These are phyloP conservation scores for Araneus ventricosus DNA, from an alignment of 1,140 invertebrate species.

Conservation along the genomic window DNA sequence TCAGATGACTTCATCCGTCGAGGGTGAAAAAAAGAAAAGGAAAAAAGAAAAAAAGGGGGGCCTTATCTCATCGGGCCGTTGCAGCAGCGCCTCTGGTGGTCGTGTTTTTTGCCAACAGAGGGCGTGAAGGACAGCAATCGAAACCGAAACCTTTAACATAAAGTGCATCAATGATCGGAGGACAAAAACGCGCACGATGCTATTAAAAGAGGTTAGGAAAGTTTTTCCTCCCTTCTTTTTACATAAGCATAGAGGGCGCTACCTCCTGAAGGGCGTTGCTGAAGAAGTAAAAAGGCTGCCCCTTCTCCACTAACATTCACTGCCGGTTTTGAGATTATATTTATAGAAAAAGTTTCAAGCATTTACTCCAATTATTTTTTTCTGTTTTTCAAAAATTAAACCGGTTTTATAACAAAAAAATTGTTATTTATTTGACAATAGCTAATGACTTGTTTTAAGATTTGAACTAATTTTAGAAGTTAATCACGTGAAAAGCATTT, in stretches of 20 bases:
- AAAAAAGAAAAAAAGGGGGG: background rate
- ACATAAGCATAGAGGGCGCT: slow-evolving; percentile 2
- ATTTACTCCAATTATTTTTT: no score
- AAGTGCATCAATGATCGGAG: slow-evolving; percentile 64
- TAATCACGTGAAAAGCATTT: no score
- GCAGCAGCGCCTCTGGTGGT: slow-evolving; percentile 58
- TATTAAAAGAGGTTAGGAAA: slow-evolving; percentile 54
- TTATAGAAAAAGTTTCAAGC: no score
- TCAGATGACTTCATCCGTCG: background rate
- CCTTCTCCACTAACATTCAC: no score
- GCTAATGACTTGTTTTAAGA: no score
- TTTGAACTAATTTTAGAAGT: no score
- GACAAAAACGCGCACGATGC: slow-evolving; percentile 54
- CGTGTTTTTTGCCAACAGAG: slow-evolving; percentile 66
- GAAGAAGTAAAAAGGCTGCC: background rate
- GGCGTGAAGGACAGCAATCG: slow-evolving; percentile 64
- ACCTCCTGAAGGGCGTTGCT: background rate
- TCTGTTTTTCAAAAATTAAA: no score
- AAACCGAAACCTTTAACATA: slow-evolving; percentile 74
- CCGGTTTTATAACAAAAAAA: no score
- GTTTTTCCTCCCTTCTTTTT: slow-evolving; percentile 9
- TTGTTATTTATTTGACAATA: no score
- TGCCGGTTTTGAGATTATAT: no score
- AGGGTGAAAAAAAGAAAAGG: background rate
- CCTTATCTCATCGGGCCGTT: background rate